Percentiles rank a stretch among this genome's conserved stretches.
phyloP scores from a whole-genome alignment of 2,888 invertebrate genomes.

The Rotaria sp. region DNA sequence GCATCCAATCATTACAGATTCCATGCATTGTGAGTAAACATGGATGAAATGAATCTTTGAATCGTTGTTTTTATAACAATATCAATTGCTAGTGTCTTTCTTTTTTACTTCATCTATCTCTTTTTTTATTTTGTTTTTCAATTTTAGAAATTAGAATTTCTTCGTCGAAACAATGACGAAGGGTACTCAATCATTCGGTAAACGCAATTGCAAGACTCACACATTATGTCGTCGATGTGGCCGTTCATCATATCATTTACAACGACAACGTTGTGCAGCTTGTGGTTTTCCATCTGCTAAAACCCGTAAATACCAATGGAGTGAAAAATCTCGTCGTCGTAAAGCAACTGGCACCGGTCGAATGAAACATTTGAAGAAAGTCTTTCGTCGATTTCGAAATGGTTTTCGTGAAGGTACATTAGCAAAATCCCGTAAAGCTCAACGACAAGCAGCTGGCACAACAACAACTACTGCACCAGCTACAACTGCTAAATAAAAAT shows the following conservation, averaged over 20 bases:
- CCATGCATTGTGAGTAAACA: background rate
- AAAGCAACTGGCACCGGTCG: conserved; percentile 99
- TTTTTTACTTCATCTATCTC: background rate
- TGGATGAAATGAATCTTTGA: background rate
- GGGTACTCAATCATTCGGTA: conserved; percentile 99
- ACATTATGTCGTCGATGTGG: conserved; percentile 97
- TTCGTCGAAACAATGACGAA: conserved; percentile 65
- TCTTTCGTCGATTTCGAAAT: conserved; percentile 68
- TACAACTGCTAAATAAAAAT: background rate
- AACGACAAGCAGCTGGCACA: background rate
- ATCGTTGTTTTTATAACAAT: background rate
- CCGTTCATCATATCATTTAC: conserved; percentile 92
- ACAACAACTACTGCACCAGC: background rate
- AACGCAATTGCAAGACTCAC: conserved; percentile 99
- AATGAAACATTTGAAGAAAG: conserved; percentile 86
- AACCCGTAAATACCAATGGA: conserved; percentile 96
- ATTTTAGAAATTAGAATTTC: background rate
- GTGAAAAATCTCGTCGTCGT: conserved; percentile 94
- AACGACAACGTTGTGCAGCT: conserved; percentile 90
- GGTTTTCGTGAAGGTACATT: conserved; percentile 42
- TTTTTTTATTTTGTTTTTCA: background rate
- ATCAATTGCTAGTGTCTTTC: background rate
- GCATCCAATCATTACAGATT: background rate
- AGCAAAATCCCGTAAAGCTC: conserved; percentile 37
- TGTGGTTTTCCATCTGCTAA: conserved; percentile 94